phyloP scores from a whole-genome alignment of 2,888 invertebrate species.

The Eudemis profundana region DNA sequence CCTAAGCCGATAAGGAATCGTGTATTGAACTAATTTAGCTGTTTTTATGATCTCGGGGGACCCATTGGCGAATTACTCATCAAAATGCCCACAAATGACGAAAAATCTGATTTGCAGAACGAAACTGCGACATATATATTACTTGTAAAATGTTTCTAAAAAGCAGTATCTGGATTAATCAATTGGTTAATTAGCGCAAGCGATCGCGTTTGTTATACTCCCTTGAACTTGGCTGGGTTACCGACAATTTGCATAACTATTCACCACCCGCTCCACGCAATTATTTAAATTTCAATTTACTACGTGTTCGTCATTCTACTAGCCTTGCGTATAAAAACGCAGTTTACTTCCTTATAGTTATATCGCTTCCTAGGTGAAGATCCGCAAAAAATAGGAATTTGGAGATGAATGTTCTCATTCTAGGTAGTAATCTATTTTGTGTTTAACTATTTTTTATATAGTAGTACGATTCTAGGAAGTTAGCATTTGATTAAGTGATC shows the following conservation, averaged over 20 bases:
- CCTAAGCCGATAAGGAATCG: too few species aligned
- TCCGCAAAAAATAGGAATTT: slow-evolving; percentile 19
- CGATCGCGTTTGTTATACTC: not conserved
- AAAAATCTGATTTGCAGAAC: too few species aligned
- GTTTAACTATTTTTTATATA: too few species aligned
- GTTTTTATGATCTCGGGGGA: too few species aligned
- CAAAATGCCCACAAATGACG: too few species aligned
- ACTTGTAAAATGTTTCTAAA: too few species aligned
- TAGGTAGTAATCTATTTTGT: too few species aligned
- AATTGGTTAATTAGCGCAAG: not conserved
- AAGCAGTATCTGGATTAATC: not conserved
- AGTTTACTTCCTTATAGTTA: slow-evolving; percentile 13
- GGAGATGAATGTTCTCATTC: slow-evolving; percentile 3
- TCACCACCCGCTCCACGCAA: slow-evolving; percentile 7
- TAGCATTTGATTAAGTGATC: too few species aligned
- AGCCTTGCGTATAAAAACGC: slow-evolving; percentile 23
- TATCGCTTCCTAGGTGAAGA: slow-evolving; percentile 28
- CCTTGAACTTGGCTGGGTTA: slow-evolving; percentile 18
- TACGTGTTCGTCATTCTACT: slow-evolving; percentile 4
- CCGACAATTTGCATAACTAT: slow-evolving; percentile 7
- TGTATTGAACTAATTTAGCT: too few species aligned
- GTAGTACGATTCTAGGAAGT: too few species aligned
- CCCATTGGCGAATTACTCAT: too few species aligned
- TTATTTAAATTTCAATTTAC: not conserved
- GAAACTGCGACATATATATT: too few species aligned